A percentile compares a stretch with the other conserved stretches of the same genome.
These are phyloP conservation scores for Arvicola amphibius DNA, from an alignment of 2,797 vertebrate genomes.

Conservation along the genomic window DNA sequence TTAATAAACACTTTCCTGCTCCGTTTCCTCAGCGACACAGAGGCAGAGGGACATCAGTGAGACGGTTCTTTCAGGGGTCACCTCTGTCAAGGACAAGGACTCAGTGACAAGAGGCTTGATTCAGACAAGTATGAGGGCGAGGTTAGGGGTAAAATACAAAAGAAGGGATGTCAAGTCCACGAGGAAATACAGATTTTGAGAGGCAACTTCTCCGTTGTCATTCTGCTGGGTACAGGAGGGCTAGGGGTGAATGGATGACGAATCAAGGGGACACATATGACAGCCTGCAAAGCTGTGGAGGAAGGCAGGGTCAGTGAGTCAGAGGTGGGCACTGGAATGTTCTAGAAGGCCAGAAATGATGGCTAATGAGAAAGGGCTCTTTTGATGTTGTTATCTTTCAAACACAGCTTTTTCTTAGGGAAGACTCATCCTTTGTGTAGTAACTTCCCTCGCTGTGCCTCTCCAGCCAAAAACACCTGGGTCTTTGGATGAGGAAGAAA, in stretches of 20 bases:
- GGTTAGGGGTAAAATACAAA: not conserved
- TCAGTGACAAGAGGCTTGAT: not conserved
- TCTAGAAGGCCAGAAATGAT: not conserved
- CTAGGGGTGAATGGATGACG: not conserved
- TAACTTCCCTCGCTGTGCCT: not conserved
- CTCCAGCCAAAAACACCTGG: not conserved
- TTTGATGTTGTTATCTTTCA: not conserved
- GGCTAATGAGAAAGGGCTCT: not conserved
- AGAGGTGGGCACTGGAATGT: not conserved
- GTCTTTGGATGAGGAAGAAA: not conserved
- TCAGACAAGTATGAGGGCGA: not conserved
- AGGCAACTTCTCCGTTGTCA: not conserved
- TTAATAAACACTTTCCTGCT: slow-evolving; percentile 75
- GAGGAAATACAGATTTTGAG: not conserved
- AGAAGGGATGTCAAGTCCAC: not conserved
- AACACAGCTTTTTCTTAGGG: not conserved
- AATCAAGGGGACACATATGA: not conserved
- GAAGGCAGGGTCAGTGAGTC: not conserved
- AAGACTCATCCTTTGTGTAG: not conserved
- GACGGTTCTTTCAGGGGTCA: slow-evolving; percentile 61
- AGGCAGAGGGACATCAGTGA: slow-evolving; percentile 38
- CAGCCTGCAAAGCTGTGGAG: not conserved
- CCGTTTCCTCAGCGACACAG: slow-evolving; percentile 62
- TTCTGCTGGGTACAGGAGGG: not conserved
- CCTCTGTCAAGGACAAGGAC: not conserved